Conservation (phyloP, 2,888 invertebrate species). For the Euzophera pinguis region DNA sequence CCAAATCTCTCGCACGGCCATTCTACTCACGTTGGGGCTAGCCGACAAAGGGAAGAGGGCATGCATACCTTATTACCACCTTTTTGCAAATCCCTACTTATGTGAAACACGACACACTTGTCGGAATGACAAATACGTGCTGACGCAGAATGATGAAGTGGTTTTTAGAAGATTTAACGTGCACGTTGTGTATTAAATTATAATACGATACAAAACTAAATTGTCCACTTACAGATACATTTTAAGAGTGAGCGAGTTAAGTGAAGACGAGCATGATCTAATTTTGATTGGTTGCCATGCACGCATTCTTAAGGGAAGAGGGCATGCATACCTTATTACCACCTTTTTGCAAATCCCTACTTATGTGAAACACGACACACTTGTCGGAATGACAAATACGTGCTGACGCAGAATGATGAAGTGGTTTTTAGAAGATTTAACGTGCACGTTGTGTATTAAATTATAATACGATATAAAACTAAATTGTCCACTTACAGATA, state of each 20-base stretch:
- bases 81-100: constrained; percentile 76
- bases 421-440: constrained; percentile 31
- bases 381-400: constrained; percentile 62
- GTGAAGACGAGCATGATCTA: too few species aligned
- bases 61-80: constrained; percentile 78
- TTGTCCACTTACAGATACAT: too few species aligned
- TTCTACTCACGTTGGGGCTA: constrained; percentile 74
- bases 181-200: neutral
- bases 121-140: constrained; percentile 64
- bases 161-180: constrained; percentile 29
- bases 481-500: too few species aligned
- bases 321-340: constrained; percentile 78
- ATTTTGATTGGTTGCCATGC: too few species aligned
- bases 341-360: constrained; percentile 76
- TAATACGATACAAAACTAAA: too few species aligned
- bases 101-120: constrained; percentile 67
- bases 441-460: neutral
- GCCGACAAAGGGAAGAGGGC: constrained; percentile 78
- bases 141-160: constrained; percentile 38
- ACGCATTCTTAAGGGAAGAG: constrained; percentile 77
- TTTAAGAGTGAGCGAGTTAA: too few species aligned
- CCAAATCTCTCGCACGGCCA: constrained; percentile 51
- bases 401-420: constrained; percentile 43
- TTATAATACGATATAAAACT: too few species aligned
- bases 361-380: constrained; percentile 71